Conservation (phyloP, 2,797 vertebrate species). For the Sebastes itinus region DNA sequence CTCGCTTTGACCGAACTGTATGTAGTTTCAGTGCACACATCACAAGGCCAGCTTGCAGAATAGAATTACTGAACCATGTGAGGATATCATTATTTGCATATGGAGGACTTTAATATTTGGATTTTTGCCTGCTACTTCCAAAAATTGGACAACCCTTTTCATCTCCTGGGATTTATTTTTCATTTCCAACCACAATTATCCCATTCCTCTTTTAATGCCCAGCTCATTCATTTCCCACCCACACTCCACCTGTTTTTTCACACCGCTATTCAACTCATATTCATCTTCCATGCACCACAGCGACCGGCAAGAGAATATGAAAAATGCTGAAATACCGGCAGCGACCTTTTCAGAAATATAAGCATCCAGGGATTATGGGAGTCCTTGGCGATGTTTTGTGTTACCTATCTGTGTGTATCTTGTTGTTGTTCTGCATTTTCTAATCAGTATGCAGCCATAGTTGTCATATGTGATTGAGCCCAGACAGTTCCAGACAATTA, state of each 20-base stretch:
- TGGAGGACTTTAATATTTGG: not conserved
- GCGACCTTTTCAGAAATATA: not conserved
- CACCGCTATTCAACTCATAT: constrained; percentile 24
- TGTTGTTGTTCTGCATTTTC: not conserved
- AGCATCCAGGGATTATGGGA: not conserved
- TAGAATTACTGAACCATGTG: constrained; percentile 10
- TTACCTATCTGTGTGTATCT: not conserved
- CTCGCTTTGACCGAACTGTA: constrained; percentile 26
- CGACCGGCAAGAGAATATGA: not conserved
- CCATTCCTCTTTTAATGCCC: not conserved
- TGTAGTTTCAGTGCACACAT: constrained; percentile 11
- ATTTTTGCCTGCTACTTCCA: not conserved
- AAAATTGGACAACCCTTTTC: not conserved
- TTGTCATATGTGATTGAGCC: not conserved
- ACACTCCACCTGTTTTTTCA: not conserved
- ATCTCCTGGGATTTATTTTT: constrained; percentile 9
- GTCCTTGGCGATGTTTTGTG: not conserved
- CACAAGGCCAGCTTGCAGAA: constrained; percentile 1
- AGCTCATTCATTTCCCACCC: constrained; percentile 16
- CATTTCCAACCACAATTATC: not conserved
- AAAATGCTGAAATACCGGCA: not conserved
- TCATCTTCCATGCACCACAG: constrained; percentile 25
- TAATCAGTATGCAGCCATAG: not conserved
- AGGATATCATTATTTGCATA: not conserved
- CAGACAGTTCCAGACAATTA: not conserved